phyloP scores from a whole-genome alignment of 2,888 invertebrate species.

The Lapara coniferarum region DNA sequence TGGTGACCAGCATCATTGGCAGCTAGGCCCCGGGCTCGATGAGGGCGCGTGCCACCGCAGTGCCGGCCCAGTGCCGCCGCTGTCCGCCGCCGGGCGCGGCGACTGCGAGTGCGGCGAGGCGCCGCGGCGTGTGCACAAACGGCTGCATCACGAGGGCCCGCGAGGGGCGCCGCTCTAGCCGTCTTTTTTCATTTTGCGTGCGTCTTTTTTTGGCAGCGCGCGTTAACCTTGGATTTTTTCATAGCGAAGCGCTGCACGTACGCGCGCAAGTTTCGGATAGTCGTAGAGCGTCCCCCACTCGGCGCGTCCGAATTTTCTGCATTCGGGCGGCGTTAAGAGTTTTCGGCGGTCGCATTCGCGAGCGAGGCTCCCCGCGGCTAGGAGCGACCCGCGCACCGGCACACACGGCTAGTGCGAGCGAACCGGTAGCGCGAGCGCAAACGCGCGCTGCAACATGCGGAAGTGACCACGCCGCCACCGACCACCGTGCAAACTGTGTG shows the following conservation, averaged over 20 bases:
- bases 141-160: constrained; percentile 73
- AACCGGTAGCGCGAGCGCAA: constrained; percentile 41
- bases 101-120: constrained; percentile 45
- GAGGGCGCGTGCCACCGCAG: background rate
- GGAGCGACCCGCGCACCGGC: constrained; percentile 68
- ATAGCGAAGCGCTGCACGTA: constrained; percentile 82
- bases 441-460: constrained; percentile 78
- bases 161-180: constrained; percentile 77
- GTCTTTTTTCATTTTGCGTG: constrained; percentile 81
- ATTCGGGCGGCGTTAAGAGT: constrained; percentile 78
- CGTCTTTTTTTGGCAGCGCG: constrained; percentile 84
- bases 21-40: too few relatives aligned
- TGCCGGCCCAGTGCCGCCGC: background rate
- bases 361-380: constrained; percentile 76
- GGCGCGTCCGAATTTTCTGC: constrained; percentile 82
- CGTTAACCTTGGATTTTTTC: constrained; percentile 83
- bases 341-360: constrained; percentile 83
- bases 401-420: constrained; percentile 51
- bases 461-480: constrained; percentile 62
- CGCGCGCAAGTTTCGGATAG: constrained; percentile 80
- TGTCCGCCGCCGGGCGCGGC: background rate
- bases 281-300: constrained; percentile 82
- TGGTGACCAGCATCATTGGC: background rate
- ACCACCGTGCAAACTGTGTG: constrained; percentile 52
- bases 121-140: constrained; percentile 64